Percentiles rank a stretch among this genome's conserved stretches.
Evolutionary conservation across 2,113 vertebrate species (phyloP).

Genomic region (Leptodactylus fuscus): DNA sequence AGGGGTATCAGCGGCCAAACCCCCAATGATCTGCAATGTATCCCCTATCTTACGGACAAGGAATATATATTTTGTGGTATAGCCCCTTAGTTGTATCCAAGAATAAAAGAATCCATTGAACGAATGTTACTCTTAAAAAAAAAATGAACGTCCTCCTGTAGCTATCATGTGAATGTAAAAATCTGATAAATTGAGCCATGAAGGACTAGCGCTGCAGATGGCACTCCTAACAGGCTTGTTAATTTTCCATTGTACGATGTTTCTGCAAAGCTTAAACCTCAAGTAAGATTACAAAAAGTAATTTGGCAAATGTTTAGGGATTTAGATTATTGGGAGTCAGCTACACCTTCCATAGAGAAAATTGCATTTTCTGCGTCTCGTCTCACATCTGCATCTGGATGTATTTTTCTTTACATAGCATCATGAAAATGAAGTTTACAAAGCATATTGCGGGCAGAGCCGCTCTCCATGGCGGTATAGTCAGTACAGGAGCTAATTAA

Average conservation of each 20-base stretch:
- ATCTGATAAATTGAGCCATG: conserved; percentile 4
- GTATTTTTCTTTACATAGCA: neutral
- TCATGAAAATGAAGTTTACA: neutral
- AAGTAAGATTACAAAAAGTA: conserved; percentile 28
- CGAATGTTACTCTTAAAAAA: too few relatives aligned
- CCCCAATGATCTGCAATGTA: too few relatives aligned
- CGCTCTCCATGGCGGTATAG: neutral
- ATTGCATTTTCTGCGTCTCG: neutral
- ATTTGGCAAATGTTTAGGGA: conserved; percentile 22
- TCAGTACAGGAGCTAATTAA: conserved; percentile 32
- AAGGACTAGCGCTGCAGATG: conserved; percentile 24
- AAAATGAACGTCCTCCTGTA: neutral
- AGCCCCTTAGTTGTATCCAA: too few relatives aligned
- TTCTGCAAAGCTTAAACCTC: neutral
- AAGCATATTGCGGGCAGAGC: neutral
- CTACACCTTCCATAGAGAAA: conserved; percentile 16
- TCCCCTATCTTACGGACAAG: too few relatives aligned
- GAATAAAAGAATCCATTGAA: too few relatives aligned
- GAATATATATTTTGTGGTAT: too few relatives aligned
- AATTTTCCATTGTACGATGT: conserved; percentile 9
- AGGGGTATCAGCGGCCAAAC: too few relatives aligned
- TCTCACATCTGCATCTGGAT: neutral
- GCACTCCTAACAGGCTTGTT: conserved; percentile 18
- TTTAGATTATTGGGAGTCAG: conserved; percentile 31
- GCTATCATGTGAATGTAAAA: neutral